Conservation (phyloP, 2,888 invertebrate species). For the Pyrgus malvae region DNA sequence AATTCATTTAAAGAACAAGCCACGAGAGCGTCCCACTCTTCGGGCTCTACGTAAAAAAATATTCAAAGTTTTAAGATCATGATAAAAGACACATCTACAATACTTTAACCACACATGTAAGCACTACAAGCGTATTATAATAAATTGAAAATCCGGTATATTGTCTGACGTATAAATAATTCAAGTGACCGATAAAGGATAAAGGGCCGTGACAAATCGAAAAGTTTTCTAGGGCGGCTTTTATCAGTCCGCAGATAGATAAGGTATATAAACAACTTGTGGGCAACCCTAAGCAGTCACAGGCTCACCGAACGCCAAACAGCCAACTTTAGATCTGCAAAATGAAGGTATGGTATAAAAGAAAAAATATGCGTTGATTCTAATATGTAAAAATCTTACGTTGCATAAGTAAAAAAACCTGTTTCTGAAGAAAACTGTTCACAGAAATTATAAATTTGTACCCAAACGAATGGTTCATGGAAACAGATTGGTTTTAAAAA, state of each 20-base stretch:
- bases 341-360: constrained; percentile 61
- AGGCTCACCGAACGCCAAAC: constrained; percentile 44
- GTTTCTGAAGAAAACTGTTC: too few species aligned
- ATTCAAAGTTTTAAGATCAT: too few species aligned
- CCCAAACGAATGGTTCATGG: too few species aligned
- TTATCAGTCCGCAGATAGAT: constrained; percentile 37
- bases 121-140: constrained; percentile 24
- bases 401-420: too few species aligned
- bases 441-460: too few species aligned
- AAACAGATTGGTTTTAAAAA: too few species aligned
- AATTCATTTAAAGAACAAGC: too few species aligned
- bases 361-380: background rate
- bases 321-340: constrained; percentile 53
- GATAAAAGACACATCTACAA: constrained; percentile 7
- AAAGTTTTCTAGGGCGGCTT: constrained; percentile 58
- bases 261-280: constrained; percentile 59
- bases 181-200: constrained; percentile 48
- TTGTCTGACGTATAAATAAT: constrained; percentile 38
- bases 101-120: background rate
- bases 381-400: too few species aligned
- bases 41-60: too few species aligned
- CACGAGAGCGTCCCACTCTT: too few species aligned
- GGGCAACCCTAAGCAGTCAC: constrained; percentile 59
- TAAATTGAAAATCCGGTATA: constrained; percentile 33
- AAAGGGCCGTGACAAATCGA: constrained; percentile 53